Percentiles rank a stretch among this genome's conserved stretches.
Evolutionary conservation across 2,113 vertebrate genomes (phyloP).

Genomic region (Takifugu flavidus): DNA sequence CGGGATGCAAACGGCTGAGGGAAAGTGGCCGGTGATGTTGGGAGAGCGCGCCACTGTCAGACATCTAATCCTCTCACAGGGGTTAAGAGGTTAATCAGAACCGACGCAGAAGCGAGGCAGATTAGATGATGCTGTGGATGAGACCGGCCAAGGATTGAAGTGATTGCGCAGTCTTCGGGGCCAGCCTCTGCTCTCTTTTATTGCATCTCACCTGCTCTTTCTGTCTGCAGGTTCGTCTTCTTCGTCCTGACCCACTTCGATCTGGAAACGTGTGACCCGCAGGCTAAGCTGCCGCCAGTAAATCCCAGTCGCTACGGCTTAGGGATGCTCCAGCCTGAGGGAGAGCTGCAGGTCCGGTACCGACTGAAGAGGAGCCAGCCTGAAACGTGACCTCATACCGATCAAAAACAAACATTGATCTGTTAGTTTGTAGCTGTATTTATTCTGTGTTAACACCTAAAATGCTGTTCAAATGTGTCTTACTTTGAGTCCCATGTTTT

Average conservation of each 20-base stretch:
- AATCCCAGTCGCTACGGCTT: slow-evolving; percentile 76
- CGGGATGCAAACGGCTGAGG: slow-evolving; percentile 4
- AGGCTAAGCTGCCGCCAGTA: slow-evolving; percentile 64
- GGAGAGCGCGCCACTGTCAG: neutral
- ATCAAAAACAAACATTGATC: slow-evolving; percentile 1
- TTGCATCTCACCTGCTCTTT: neutral
- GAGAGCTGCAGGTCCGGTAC: slow-evolving; percentile 70
- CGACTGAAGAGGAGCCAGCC: slow-evolving; percentile 44
- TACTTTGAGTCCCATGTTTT: too few species aligned
- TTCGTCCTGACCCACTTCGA: slow-evolving; percentile 75
- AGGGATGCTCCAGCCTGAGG: slow-evolving; percentile 78
- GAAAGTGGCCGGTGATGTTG: neutral
- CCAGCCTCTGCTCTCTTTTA: neutral
- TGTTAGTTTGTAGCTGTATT: slow-evolving; percentile 20
- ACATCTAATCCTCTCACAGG: too few species aligned
- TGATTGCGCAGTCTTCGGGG: neutral
- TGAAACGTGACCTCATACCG: slow-evolving; percentile 11
- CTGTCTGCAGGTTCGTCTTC: slow-evolving; percentile 74
- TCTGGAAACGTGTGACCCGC: slow-evolving; percentile 66
- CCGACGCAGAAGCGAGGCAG: neutral
- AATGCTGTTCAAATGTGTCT: too few species aligned
- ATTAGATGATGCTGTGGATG: neutral
- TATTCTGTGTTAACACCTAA: slow-evolving; percentile 17
- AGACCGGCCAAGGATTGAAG: neutral
- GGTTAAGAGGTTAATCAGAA: slow-evolving; percentile 25